Evolutionary conservation across 2,888 invertebrate species (phyloP), one percentile per base, ranked within the genome.

Genomic region (Girardia tigrina): DNA sequence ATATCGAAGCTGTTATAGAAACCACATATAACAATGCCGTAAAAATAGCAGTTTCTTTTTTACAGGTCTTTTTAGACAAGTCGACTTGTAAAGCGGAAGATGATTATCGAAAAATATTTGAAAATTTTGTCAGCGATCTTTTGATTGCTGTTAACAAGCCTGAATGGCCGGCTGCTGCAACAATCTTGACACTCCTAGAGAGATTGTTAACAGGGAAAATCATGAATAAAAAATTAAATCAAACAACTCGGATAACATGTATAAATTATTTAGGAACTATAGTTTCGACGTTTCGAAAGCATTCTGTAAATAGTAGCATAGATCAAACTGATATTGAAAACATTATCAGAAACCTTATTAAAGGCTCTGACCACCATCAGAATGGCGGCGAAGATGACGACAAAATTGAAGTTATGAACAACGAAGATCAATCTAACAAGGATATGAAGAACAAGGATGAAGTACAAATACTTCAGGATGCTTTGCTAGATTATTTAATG

Each of bases 81-180:
- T 86, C 86, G 79, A 83, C 85, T 29, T 81, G 83, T 42, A 86
- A 86, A 79, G 86, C 86, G 70, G 86, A 86, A 76, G 86, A 86
- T 77, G 94, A 95, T 85, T 97, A 95, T 84, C 88, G 97, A 81
- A 93, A 94, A 73, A 86, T 98, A 79, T 99, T 99, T 85, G 98
- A 98, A 86, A 94, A 95, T 86, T 97, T 99, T 85, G 92, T 99
- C 73, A 93, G 97, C 83, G 98, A 99, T 87, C 87, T 99, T 73
- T 87, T 99, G 75, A 89, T 92, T 0, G 95, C 97, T 0, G 94
- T 97, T 1, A 97, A 98, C 84, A 95, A 94, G 85, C 98, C 98
- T 0, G 95, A 97, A 85, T 99, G 98, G 97, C 98, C 98, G 29
- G 95, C 97, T 4, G 92, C 98, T 27, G 98, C 99, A 84, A 85